phyloP scores from a whole-genome alignment of 2,113 vertebrate species.

The Perca schrenkii region DNA sequence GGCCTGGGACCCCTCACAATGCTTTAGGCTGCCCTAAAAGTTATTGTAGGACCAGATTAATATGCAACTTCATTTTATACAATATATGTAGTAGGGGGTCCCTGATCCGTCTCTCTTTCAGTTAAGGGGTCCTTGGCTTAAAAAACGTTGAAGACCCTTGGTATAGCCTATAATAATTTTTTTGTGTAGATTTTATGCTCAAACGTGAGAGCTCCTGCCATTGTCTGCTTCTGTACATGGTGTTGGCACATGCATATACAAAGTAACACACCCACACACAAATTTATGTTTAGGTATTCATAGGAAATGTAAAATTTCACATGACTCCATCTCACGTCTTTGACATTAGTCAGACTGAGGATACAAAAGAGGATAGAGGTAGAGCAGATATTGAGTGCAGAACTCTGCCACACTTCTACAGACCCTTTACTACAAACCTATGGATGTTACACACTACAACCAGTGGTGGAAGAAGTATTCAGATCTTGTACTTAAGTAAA shows the following conservation, averaged over 20 bases:
- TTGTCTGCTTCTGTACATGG: background rate
- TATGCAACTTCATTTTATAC: too few relatives aligned
- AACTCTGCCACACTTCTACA: background rate
- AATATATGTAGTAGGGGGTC: too few relatives aligned
- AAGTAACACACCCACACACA: slow-evolving; percentile 1
- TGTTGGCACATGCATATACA: background rate
- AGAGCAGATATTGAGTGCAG: background rate
- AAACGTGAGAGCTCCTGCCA: too few relatives aligned
- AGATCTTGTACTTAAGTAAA: too few relatives aligned
- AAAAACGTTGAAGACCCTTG: too few relatives aligned
- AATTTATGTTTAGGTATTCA: background rate
- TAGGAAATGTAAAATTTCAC: slow-evolving; percentile 19
- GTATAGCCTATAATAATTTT: background rate
- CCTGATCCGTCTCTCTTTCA: too few relatives aligned
- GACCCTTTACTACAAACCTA: background rate
- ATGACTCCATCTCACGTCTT: background rate
- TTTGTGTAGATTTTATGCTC: background rate
- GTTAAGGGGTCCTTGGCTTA: too few relatives aligned
- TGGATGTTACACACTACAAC: background rate
- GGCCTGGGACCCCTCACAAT: too few relatives aligned
- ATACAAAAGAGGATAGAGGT: background rate
- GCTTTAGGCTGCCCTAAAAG: too few relatives aligned
- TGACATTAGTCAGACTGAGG: background rate
- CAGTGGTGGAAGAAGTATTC: too few relatives aligned
- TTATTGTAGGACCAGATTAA: too few relatives aligned